Conservation (phyloP, 2,888 invertebrate species). For the Apodemia hepburni region DNA sequence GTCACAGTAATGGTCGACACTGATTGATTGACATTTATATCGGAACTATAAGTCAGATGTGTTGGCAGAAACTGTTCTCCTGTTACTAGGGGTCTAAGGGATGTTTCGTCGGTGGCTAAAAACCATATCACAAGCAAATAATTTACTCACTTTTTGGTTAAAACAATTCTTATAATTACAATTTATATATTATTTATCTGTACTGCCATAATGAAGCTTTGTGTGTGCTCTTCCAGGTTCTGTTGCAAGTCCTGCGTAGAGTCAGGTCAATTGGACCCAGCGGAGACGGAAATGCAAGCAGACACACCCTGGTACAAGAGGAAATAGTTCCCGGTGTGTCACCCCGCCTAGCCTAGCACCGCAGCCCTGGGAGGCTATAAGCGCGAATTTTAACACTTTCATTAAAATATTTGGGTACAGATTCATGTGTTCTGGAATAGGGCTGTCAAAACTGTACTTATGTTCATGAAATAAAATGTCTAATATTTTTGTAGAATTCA, state of each 20-base stretch:
- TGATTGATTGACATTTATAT: too few relatives aligned
- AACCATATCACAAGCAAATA: too few relatives aligned
- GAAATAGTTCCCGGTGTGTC: constrained; percentile 26
- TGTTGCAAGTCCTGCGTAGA: constrained; percentile 96
- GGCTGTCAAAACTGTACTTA: background rate
- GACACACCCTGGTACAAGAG: constrained; percentile 42
- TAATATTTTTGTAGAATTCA: too few relatives aligned
- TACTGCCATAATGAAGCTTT: background rate
- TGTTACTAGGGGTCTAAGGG: too few relatives aligned
- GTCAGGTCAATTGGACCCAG: constrained; percentile 85
- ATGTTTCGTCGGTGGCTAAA: too few relatives aligned
- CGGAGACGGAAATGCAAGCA: constrained; percentile 46
- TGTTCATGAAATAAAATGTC: too few relatives aligned
- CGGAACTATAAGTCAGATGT: too few relatives aligned
- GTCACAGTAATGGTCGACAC: too few relatives aligned
- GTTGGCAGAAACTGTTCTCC: too few relatives aligned
- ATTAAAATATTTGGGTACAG: background rate
- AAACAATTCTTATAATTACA: too few relatives aligned
- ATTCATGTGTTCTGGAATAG: background rate
- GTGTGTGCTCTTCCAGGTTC: constrained; percentile 74
- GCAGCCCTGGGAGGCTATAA: background rate
- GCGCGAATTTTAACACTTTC: background rate
- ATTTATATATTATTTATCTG: too few relatives aligned
- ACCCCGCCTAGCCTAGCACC: background rate
- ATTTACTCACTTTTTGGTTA: too few relatives aligned